A percentile compares a stretch with the other conserved stretches of the same genome.
These are phyloP conservation scores for Oryzaephilus surinamensis DNA, from an alignment of 1,140 invertebrate species.

Conservation along the genomic window DNA sequence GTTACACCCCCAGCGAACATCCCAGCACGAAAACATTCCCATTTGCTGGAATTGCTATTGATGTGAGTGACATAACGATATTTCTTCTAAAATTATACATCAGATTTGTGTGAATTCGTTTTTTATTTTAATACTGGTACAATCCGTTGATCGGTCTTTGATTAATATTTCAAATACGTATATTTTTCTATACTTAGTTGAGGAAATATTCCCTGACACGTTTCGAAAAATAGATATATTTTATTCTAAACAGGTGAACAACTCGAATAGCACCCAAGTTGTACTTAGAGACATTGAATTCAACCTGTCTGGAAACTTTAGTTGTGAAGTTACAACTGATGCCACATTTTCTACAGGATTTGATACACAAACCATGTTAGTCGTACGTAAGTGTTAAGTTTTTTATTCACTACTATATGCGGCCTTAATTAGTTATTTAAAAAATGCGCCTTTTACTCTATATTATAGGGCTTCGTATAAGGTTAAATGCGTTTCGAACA, in stretches of 20 bases:
- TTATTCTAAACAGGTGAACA: conserved; percentile 54
- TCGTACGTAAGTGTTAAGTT: conserved; percentile 56
- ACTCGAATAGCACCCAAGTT: conserved; percentile 65
- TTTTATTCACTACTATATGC: background rate
- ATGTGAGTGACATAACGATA: too few species aligned
- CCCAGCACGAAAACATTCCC: conserved; percentile 60
- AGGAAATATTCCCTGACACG: background rate
- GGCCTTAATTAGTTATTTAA: too few species aligned
- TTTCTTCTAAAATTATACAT: too few species aligned
- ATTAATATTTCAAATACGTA: background rate
- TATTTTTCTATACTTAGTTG: too few species aligned
- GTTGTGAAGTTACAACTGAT: conserved; percentile 75
- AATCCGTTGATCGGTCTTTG: background rate
- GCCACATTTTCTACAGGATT: conserved; percentile 60
- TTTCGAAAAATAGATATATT: conserved; percentile 14
- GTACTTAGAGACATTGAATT: conserved; percentile 60
- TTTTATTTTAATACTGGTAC: background rate
- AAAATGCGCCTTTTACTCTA: too few species aligned
- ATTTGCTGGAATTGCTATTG: conserved; percentile 57
- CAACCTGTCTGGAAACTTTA: conserved; percentile 67
- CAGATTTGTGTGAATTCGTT: background rate
- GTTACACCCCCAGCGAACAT: conserved; percentile 57
- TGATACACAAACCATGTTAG: conserved; percentile 52
- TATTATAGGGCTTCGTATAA: too few species aligned
- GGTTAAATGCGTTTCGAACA: too few species aligned